Conservation (phyloP, 1,140 invertebrate species). For the Micrasema minimum region DNA sequence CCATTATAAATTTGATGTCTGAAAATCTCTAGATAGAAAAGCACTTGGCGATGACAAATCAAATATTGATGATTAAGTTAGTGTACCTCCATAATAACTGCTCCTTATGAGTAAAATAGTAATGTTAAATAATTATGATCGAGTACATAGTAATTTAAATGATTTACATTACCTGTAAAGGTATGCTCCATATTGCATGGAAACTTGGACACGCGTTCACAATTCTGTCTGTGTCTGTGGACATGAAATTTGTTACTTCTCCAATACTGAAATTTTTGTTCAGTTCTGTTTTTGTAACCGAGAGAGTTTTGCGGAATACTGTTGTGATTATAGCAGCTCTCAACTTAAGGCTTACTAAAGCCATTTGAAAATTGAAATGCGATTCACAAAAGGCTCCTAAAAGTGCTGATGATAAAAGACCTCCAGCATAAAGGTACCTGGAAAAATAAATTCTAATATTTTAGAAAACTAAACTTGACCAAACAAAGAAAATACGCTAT, state of each 20-base stretch:
- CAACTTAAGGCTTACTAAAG: slow-evolving; percentile 88
- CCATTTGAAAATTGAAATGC: slow-evolving; percentile 92
- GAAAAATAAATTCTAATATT: slow-evolving; percentile 52
- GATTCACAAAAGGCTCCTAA: slow-evolving; percentile 82
- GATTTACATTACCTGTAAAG: slow-evolving; percentile 75
- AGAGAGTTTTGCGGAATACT: slow-evolving; percentile 88
- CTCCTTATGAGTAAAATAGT: no score
- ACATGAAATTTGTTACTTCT: slow-evolving; percentile 97
- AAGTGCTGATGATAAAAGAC: slow-evolving; percentile 75
- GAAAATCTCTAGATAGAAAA: no score
- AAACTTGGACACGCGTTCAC: slow-evolving; percentile 96
- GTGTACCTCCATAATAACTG: no score
- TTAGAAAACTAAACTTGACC: no score
- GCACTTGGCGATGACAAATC: no score
- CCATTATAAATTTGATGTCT: no score
- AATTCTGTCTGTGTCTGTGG: slow-evolving; percentile 93
- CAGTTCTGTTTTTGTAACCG: slow-evolving; percentile 68
- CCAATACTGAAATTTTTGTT: slow-evolving; percentile 77
- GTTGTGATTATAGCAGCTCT: slow-evolving; percentile 83
- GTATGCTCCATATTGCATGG: slow-evolving; percentile 96
- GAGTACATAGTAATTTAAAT: no score
- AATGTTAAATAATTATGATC: no score
- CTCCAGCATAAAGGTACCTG: slow-evolving; percentile 81
- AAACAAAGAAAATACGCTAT: background rate
- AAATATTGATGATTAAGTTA: no score